These are phyloP conservation scores for Kryptolebias marmoratus DNA, from an alignment of 2,113 vertebrate species.

Conservation along the genomic window DNA sequence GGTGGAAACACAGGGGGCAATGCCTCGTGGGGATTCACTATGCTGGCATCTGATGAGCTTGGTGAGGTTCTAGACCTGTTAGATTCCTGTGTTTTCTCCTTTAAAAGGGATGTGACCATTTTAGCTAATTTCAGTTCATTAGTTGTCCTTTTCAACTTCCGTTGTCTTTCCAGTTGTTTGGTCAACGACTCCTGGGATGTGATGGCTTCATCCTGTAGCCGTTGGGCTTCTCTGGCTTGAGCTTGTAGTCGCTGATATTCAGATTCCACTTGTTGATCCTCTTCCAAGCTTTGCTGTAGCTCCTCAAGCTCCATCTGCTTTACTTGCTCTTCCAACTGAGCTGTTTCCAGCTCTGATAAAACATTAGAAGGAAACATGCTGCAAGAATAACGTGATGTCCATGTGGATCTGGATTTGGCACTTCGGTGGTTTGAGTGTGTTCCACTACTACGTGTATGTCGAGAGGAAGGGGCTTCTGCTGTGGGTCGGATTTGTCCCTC, in stretches of 20 bases:
- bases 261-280: not conserved
- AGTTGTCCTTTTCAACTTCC: not conserved
- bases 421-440: not conserved
- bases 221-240: not conserved
- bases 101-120: not conserved
- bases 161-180: too few species aligned
- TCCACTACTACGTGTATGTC: not conserved
- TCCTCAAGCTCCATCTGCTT: not conserved
- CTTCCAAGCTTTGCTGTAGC: not conserved
- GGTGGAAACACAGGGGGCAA: too few species aligned
- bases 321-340: not conserved
- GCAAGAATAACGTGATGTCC: not conserved
- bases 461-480: not conserved
- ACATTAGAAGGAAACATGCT: not conserved
- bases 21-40: too few species aligned
- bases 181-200: not conserved
- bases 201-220: not conserved
- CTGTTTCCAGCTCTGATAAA: not conserved
- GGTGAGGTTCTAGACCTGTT: not conserved
- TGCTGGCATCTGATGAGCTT: not conserved
- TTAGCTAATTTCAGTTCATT: constrained; percentile 2
- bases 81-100: not conserved
- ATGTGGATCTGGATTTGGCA: not conserved
- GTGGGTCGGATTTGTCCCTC: not conserved
- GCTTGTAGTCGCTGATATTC: not conserved